A percentile compares a stretch with the other conserved stretches of the same genome.
These are phyloP conservation scores for Chroicocephalus ridibundus DNA, from an alignment of 2,113 vertebrate species.

Conservation along the genomic window DNA sequence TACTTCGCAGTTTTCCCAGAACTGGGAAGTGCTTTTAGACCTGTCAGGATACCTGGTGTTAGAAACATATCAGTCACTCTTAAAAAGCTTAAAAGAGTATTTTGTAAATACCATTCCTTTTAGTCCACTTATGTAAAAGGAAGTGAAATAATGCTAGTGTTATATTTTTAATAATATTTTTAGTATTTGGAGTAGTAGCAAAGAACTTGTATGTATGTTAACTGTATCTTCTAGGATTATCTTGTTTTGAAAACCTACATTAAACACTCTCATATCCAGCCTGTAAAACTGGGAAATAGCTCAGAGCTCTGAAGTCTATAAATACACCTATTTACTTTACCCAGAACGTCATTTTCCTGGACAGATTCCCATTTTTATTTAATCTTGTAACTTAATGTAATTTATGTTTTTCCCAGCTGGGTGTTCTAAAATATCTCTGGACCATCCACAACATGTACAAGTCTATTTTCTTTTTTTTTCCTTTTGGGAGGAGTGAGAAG, in stretches of 20 bases:
- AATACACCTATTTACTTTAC: conserved; percentile 65
- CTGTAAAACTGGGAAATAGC: conserved; percentile 47
- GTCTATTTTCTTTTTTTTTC: neutral
- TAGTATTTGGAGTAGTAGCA: conserved; percentile 22
- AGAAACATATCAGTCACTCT: neutral
- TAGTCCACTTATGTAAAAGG: conserved; percentile 7
- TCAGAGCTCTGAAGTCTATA: conserved; percentile 56
- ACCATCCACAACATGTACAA: neutral
- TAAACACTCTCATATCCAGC: conserved; percentile 51
- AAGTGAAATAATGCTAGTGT: conserved; percentile 14
- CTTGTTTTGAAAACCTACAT: conserved; percentile 59
- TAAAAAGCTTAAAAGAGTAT: neutral
- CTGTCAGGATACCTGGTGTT: neutral
- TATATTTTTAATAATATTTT: conserved; percentile 18
- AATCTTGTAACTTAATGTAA: conserved; percentile 63
- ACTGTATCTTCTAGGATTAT: conserved; percentile 31
- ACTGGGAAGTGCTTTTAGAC: neutral
- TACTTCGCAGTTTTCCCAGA: neutral
- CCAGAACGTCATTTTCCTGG: conserved; percentile 63
- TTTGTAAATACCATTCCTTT: conserved; percentile 20
- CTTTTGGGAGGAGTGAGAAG: neutral
- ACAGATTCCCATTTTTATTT: conserved; percentile 57
- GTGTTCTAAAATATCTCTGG: conserved; percentile 48
- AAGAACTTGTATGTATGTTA: conserved; percentile 1
- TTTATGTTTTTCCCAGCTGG: conserved; percentile 52